Evolutionary conservation across 2,113 vertebrate species (phyloP).

Genomic region (Gambusia holbrooki): DNA sequence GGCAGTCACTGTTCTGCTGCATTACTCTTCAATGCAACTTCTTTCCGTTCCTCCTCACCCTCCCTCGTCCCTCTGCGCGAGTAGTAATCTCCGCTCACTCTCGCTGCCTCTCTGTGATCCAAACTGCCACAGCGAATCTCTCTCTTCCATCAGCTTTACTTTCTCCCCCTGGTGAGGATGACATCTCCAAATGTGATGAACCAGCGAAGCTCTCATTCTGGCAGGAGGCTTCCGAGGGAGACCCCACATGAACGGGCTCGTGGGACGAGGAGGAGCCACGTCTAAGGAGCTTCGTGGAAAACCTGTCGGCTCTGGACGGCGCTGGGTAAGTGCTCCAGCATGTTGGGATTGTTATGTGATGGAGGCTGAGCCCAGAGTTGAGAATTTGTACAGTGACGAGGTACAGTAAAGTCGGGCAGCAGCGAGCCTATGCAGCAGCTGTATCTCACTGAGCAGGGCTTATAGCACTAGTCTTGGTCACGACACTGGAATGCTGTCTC

Average conservation of each 20-base stretch:
- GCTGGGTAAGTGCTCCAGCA: constrained; percentile 86
- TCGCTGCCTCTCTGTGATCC: constrained; percentile 55
- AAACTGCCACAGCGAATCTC: constrained; percentile 50
- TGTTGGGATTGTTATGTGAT: constrained; percentile 18
- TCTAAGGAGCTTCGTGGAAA: constrained; percentile 87
- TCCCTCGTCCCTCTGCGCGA: constrained; percentile 56
- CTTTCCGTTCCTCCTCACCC: constrained; percentile 47
- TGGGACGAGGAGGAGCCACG: constrained; percentile 85
- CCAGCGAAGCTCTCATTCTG: constrained; percentile 86
- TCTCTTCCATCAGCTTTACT: constrained; percentile 81
- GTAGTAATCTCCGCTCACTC: constrained; percentile 53
- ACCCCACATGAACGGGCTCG: constrained; percentile 87
- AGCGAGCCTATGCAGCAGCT: constrained; percentile 49
- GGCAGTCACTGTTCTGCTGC: constrained; percentile 69
- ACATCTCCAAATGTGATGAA: constrained; percentile 92
- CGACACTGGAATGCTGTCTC: constrained; percentile 69
- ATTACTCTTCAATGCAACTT: constrained; percentile 73
- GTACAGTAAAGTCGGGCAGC: constrained; percentile 20
- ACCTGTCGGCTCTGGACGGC: constrained; percentile 81
- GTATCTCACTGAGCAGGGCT: constrained; percentile 46
- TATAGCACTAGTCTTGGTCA: constrained; percentile 65
- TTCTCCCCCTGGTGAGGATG: constrained; percentile 89
- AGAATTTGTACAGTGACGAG: constrained; percentile 30
- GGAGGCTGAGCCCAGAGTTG: constrained; percentile 36
- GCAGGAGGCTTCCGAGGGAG: constrained; percentile 87